Evolutionary conservation across 1,140 invertebrate species (phyloP).

Genomic region (Lepidurus couesii): DNA sequence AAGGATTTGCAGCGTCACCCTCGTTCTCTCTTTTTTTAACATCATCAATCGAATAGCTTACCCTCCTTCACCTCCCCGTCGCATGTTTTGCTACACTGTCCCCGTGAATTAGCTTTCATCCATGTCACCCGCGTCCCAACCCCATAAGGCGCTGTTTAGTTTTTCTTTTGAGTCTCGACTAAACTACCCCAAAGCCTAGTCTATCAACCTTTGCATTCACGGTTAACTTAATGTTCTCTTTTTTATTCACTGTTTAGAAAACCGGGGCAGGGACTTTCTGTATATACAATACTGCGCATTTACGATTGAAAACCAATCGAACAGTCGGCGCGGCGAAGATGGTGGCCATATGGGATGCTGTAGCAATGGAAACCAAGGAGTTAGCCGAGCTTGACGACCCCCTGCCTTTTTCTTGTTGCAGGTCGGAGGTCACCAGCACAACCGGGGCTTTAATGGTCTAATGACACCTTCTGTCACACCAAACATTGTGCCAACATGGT

Average conservation of each 20-base stretch:
- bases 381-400: constrained; percentile 20
- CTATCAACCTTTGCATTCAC: not conserved
- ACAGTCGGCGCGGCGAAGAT: not conserved
- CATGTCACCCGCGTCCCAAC: not conserved
- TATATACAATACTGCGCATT: too few species aligned
- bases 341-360: constrained; percentile 1
- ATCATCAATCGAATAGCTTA: not conserved
- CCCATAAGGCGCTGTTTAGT: not conserved
- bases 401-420: constrained; percentile 16
- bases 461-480: constrained; percentile 21
- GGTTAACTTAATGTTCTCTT: not conserved
- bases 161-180: not conserved
- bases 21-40: not conserved
- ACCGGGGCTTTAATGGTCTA: not conserved
- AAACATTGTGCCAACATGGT: constrained; percentile 22
- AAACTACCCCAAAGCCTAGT: not conserved
- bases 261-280: not conserved
- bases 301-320: not conserved
- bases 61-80: not conserved
- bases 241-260: not conserved
- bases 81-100: not conserved
- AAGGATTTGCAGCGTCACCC: constrained; percentile 16
- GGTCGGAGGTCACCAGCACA: constrained; percentile 7
- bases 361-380: not conserved
- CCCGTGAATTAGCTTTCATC: constrained; percentile 16